phyloP scores from a whole-genome alignment of 2,888 invertebrate species.

The Adelphocoris suturalis region DNA sequence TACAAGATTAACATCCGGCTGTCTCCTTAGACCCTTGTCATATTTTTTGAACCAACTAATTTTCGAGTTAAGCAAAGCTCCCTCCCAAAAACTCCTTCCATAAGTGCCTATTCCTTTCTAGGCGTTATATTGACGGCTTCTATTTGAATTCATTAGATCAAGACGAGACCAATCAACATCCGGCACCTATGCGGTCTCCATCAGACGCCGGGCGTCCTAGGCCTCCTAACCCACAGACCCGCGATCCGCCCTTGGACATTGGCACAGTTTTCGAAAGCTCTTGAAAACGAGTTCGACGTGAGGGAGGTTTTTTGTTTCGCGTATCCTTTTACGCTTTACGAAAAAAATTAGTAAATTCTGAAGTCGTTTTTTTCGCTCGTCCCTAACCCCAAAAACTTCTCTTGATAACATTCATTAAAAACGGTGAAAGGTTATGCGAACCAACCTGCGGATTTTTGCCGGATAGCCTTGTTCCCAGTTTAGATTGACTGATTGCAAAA shows the following conservation, averaged over 20 bases:
- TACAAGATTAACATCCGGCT: too few species aligned
- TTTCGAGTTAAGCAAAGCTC: too few species aligned
- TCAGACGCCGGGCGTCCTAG: conserved; percentile 16
- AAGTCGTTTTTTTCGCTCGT: neutral
- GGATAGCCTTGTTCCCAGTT: neutral
- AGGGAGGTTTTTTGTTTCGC: conserved; percentile 22
- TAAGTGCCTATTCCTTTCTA: too few species aligned
- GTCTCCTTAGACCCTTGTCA: too few species aligned
- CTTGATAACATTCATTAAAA: neutral
- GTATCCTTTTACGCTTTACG: neutral
- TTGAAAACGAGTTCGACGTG: neutral
- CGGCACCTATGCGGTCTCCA: neutral
- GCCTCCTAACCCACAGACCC: conserved; percentile 1
- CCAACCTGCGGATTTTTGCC: neutral
- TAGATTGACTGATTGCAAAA: neutral
- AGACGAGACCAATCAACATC: neutral
- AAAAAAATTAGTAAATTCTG: neutral
- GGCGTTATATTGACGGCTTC: too few species aligned
- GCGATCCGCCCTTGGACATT: conserved; percentile 8
- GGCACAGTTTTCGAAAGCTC: conserved; percentile 36
- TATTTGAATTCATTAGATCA: too few species aligned
- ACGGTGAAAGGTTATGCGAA: conserved; percentile 18
- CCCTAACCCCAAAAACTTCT: neutral
- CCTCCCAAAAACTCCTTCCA: too few species aligned
- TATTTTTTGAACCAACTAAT: too few species aligned